Evolutionary conservation across 2,113 vertebrate genomes (phyloP).

Genomic region (Spermophilus dauricus): DNA sequence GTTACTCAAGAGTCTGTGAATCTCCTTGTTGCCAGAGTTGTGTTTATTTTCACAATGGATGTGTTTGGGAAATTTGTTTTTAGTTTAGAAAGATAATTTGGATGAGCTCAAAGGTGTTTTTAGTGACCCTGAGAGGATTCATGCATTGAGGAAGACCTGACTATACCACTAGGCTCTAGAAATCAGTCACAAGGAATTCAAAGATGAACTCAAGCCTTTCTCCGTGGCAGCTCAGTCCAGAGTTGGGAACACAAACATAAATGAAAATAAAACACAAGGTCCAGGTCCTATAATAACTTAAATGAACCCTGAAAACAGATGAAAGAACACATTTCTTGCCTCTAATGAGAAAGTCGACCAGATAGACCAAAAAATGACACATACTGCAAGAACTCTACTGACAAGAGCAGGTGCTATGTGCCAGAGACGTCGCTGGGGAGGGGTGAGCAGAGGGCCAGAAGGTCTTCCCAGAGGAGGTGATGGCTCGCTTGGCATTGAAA

Average conservation of each 20-base stretch:
- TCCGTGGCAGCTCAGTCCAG: background rate
- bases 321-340: background rate
- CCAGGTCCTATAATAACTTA: background rate
- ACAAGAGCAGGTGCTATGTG: background rate
- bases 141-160: background rate
- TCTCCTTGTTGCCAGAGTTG: background rate
- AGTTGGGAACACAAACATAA: background rate
- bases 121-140: background rate
- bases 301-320: background rate
- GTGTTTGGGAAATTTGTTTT: background rate
- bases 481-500: background rate
- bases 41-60: slow-evolving; percentile 3
- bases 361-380: background rate
- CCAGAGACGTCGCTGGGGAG: background rate
- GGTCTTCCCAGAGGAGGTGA: background rate
- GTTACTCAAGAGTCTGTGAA: background rate
- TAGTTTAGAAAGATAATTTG: slow-evolving; percentile 3
- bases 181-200: background rate
- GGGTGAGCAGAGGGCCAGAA: background rate
- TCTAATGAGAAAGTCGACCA: background rate
- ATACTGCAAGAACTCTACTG: background rate
- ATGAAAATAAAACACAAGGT: background rate
- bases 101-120: background rate
- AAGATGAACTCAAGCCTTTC: background rate
- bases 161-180: background rate